Base-by-base conservation (phyloP, 2,113 vertebrate species). In the Eleginops maclovinus region DNA sequence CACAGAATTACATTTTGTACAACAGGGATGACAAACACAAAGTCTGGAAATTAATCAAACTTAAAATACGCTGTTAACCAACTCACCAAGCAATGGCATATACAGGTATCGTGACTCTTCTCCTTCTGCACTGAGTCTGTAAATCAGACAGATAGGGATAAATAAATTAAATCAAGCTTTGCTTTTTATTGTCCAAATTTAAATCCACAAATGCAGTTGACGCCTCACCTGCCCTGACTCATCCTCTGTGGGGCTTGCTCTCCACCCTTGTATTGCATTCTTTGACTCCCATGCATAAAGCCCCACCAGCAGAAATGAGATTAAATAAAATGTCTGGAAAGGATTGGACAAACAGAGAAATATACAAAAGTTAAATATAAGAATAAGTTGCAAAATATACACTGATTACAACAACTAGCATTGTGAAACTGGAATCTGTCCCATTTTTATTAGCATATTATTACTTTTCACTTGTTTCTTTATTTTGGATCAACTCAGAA, bases 201-300 rank as follows among this genome's bases (percentile, higher is more conserved):
- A 19, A 54, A 73, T n/a, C 2, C 28, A 12, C 10, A 58, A n/a
- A 36, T 12, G 22, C 43, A 53, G 11, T 1, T 9, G 43, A 14
- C 0, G 17, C 2, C 82, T 60, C 31, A 95, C 95, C 92, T 90
- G 90, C 58, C 49, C 63, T 1, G 24, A 47, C 7, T 87, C 74
- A 26, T 65, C 15, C 15, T 72, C 87, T n/a, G 61, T 40, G 1
- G 79, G 47, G 24, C 74, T 61, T 16, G 79, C 86, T 80, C 95
- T 87, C 89, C 95, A 92, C 6, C 95, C 95, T 1, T 58, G 76
- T 1, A 92, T 60, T 0, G 86, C 19, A 1, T 77, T 85, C 61
- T 87, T 92, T 0, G 94, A 94, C 76, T 93, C 93, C 41, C 89
- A 94, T 0, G 95, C 94, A 0, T 96, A 96, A 79, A 93, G 87